phyloP scores from a whole-genome alignment of 1,140 invertebrate genomes.

The Hermatobates lingyangjiaoensis region DNA sequence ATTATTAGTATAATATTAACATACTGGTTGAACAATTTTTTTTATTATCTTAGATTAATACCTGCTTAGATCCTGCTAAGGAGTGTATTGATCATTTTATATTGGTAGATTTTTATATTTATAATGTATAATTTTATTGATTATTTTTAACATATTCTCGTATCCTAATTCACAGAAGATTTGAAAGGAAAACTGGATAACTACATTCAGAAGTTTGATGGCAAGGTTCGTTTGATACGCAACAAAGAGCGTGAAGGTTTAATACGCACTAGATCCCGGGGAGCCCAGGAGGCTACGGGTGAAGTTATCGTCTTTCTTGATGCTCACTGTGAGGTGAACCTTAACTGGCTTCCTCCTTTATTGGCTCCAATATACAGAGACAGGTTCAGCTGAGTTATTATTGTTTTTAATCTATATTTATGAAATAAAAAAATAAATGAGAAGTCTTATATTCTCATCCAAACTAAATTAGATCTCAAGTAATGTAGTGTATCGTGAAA shows the following conservation, averaged over 20 bases:
- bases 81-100: too few relatives aligned
- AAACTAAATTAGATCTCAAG: too few relatives aligned
- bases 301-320: conserved; percentile 97
- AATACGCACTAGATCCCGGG: conserved; percentile 75
- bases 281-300: conserved; percentile 80
- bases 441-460: too few relatives aligned
- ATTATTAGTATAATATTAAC: too few relatives aligned
- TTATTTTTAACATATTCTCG: too few relatives aligned
- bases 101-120: too few relatives aligned
- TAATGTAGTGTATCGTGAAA: too few relatives aligned
- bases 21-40: too few relatives aligned
- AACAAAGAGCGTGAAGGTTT: conserved; percentile 76
- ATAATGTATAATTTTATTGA: too few relatives aligned
- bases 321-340: conserved; percentile 81
- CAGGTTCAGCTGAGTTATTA: conserved; percentile 31
- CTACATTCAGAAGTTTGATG: conserved; percentile 73
- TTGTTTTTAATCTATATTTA: conserved; percentile 10
- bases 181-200: conserved; percentile 70
- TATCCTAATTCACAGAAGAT: conserved; percentile 64
- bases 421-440: conserved; percentile 1
- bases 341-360: conserved; percentile 91
- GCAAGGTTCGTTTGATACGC: conserved; percentile 71
- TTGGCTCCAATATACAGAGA: conserved; percentile 82
- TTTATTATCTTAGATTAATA: too few relatives aligned
- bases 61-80: too few relatives aligned